These are phyloP conservation scores for Larimichthys polyactis DNA, from an alignment of 2,113 vertebrate genomes.

Conservation along the genomic window DNA sequence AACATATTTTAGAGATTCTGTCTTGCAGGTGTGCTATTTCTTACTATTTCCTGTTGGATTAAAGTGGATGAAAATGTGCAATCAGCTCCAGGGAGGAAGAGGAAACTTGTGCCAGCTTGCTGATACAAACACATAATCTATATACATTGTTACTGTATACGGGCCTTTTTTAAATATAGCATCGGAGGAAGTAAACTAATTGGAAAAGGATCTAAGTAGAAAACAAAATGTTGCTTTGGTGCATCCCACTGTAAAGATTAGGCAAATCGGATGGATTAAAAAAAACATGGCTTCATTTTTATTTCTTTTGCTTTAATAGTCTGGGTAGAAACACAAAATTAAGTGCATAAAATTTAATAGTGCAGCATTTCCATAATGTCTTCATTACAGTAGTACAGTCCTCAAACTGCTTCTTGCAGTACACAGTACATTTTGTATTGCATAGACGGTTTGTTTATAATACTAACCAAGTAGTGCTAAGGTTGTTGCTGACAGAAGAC, in stretches of 20 bases:
- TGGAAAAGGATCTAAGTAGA: background rate
- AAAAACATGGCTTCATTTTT: background rate
- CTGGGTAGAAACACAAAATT: background rate
- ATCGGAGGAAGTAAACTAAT: background rate
- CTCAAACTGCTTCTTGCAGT: background rate
- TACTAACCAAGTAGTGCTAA: background rate
- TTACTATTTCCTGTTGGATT: conserved; percentile 58
- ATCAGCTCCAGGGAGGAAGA: conserved; percentile 41
- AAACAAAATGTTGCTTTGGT: background rate
- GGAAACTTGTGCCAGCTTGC: conserved; percentile 29
- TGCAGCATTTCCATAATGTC: background rate
- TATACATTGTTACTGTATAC: background rate
- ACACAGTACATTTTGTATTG: background rate
- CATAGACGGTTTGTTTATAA: background rate
- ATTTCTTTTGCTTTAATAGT: background rate
- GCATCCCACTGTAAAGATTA: background rate
- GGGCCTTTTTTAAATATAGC: background rate
- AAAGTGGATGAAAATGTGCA: conserved; percentile 56
- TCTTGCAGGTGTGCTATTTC: conserved; percentile 62
- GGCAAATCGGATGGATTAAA: background rate
- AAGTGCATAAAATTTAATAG: background rate
- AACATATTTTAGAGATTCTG: conserved; percentile 62
- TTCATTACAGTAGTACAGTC: background rate
- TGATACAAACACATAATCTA: conserved; percentile 41
- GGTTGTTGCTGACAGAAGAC: background rate